Evolutionary conservation across 37 sponge, comb jelly and placozoan species (phyloP), one percentile per base, ranked within the genome.

Genomic region (Bolinopsis microptera): DNA sequence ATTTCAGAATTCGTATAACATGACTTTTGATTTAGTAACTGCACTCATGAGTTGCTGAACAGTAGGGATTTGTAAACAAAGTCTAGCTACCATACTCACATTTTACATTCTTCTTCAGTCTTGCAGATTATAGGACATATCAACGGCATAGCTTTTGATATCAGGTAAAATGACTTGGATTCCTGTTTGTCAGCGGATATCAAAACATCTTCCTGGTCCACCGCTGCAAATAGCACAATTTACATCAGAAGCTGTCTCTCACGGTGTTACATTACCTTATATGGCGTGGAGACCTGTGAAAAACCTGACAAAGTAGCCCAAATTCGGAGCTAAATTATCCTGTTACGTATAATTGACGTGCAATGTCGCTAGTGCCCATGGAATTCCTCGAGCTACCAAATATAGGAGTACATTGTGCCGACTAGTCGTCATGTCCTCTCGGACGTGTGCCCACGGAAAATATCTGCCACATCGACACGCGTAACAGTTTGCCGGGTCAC

Each of bases 111-210:
- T 2, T 70, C 74, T 26, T 70, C 74, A 28, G 74, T 70, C 21
- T 70, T 70, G 26, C 74, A 70, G 16, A 70, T 70, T 22, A 70
- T 70, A 28, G 74, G 74, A n/a, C 74, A 70, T 28, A 70, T 70
- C 28, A 70, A 26, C 3, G 74, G 74, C 74, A 70, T 70, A 2
- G 74, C 25, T 70, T 70, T 70, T 3, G 74, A 70, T 24, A 70
- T 70, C 1, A 70, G 74, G 26, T 70, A 70, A 26, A 70, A 70
- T 3, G 74, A 70, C 26, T 70, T 70, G 74, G 74, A 70, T 22
- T 70, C 74, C 74, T 70, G 74, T 22, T 70, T 70, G 74, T 70
- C 74, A 3, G 74, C 74, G 24, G 74, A 70, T 70, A 70, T 70
- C 26, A 70, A 70, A 9, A 70, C 30, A n/a, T 70, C 74, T n/a